Percentiles rank a stretch among this genome's conserved stretches.
Conservation (phyloP, 1,140 invertebrate species). For the Scaptomyza graminum region DNA sequence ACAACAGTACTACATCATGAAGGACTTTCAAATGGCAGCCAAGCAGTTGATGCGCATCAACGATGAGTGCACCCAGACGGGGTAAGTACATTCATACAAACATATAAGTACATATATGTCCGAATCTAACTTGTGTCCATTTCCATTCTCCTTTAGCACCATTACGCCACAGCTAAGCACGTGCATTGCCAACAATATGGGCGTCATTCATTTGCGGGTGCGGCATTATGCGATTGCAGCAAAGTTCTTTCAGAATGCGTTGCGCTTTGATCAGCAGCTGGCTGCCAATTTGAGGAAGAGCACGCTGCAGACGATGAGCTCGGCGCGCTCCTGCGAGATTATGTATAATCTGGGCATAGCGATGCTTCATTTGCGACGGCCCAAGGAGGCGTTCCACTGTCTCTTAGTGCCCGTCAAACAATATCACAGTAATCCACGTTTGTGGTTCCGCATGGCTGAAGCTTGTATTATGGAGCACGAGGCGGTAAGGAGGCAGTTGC, state of each 20-base stretch:
- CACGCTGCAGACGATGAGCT: conserved; percentile 65
- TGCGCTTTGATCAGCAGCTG: conserved; percentile 90
- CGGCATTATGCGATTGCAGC: conserved; percentile 94
- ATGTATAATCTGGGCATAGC: conserved; percentile 96
- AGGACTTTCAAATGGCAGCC: conserved; percentile 85
- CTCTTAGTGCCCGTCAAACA: conserved; percentile 94
- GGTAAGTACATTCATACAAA: too few species aligned
- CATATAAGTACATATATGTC: too few species aligned
- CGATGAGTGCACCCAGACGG: conserved; percentile 57
- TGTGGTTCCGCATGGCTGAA: conserved; percentile 97
- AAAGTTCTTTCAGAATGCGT: conserved; percentile 93
- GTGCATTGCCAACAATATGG: conserved; percentile 95
- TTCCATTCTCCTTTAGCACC: conserved; percentile 82
- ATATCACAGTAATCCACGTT: conserved; percentile 93
- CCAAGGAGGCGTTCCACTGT: conserved; percentile 94
- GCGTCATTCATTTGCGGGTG: conserved; percentile 93
- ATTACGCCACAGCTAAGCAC: conserved; percentile 88
- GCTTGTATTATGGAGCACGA: conserved; percentile 92
- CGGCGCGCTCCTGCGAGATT: conserved; percentile 90
- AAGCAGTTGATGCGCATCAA: conserved; percentile 85
- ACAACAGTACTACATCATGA: conserved; percentile 86
- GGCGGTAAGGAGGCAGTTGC: conserved; percentile 84
- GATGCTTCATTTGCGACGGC: conserved; percentile 91
- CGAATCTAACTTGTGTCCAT: background rate
- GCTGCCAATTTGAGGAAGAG: conserved; percentile 83